Base-by-base conservation (phyloP, 2,113 vertebrate genomes). In the Oplegnathus fasciatus region DNA sequence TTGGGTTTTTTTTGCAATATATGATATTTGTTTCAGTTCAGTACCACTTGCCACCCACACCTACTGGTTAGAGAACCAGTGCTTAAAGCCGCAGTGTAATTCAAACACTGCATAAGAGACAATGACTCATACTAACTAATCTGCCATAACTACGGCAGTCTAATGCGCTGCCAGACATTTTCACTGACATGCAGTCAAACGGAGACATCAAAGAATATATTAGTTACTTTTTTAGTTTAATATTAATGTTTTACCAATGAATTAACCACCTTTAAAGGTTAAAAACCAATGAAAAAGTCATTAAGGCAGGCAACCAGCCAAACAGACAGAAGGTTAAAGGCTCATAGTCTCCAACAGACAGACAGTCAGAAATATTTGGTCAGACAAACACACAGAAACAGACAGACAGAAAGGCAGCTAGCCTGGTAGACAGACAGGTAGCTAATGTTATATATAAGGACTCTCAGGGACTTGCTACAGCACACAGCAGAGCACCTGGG, bases 401-500 rank as follows among this genome's bases (percentile, higher is more conserved):
- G 82, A 67, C 62, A 77, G 66, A 75, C 54, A 87, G 75, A 86
- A 65, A 83, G 46, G 30, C 76, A 77, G 86, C 75, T 22, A 66
- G 42, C 20, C 85, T 48, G 67, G 50, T 37, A 50, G 84, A 92
- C 65, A 85, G 87, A 91, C 82, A 92, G 82, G 80, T 79, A 92
- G 80, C 82, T 93, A 91, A 92, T 93, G 88, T 93, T 93, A 91
- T 92, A 94, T 91, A 92, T 91, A 93, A 91, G 84, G 74, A 91
- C 87, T 94, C 89, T 14, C 44, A 10, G 90, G 92, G 87, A 92
- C 85, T 67, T 80, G 72, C 75, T 81, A 65, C 80, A 78, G 88
- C 89, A 90, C 85, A 89, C 87, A 75, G 93, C 84, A 82, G 94
- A 92, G 95, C 96, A 97, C 96, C 97, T 95, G 96, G 96, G 97